A percentile compares a stretch with the other conserved stretches of the same genome.
Conservation (phyloP, 1,140 invertebrate genomes). For the Drosophila sechellia region DNA sequence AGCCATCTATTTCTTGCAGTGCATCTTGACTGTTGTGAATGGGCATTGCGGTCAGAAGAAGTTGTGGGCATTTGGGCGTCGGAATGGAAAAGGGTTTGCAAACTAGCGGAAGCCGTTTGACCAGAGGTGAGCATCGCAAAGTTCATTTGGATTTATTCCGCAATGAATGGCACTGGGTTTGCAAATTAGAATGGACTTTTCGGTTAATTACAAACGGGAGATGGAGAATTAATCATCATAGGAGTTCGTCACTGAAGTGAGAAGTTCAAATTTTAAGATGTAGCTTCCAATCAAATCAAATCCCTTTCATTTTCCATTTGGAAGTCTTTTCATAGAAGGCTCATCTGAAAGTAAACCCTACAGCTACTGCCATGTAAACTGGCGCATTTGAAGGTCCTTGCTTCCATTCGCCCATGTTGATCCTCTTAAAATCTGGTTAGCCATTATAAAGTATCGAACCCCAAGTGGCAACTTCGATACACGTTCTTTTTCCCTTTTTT, state of each 20-base stretch:
- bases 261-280: too few relatives aligned
- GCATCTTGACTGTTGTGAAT: slow-evolving; percentile 46
- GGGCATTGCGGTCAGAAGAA: slow-evolving; percentile 48
- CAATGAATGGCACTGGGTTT: not conserved
- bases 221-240: not conserved
- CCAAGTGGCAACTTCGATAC: slow-evolving; percentile 6
- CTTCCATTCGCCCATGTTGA: not conserved
- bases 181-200: not conserved
- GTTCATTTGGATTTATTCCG: slow-evolving; percentile 15
- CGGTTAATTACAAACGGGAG: not conserved
- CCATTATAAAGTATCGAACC: slow-evolving; percentile 5
- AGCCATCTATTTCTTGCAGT: not conserved
- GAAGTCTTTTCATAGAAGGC: too few relatives aligned
- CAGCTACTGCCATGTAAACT: too few relatives aligned
- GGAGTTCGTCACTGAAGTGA: not conserved
- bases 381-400: not conserved
- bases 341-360: too few relatives aligned
- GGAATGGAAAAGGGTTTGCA: not conserved
- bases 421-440: slow-evolving; percentile 39
- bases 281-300: too few relatives aligned
- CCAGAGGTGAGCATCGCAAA: slow-evolving; percentile 24
- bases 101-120: not conserved
- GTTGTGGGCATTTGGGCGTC: not conserved
- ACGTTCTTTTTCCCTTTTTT: slow-evolving; percentile 1
- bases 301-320: too few relatives aligned